A percentile compares a stretch with the other conserved stretches of the same genome.
These are phyloP conservation scores for Sarotherodon lohbergeri DNA, from an alignment of 2,113 vertebrate genomes.

Conservation along the genomic window DNA sequence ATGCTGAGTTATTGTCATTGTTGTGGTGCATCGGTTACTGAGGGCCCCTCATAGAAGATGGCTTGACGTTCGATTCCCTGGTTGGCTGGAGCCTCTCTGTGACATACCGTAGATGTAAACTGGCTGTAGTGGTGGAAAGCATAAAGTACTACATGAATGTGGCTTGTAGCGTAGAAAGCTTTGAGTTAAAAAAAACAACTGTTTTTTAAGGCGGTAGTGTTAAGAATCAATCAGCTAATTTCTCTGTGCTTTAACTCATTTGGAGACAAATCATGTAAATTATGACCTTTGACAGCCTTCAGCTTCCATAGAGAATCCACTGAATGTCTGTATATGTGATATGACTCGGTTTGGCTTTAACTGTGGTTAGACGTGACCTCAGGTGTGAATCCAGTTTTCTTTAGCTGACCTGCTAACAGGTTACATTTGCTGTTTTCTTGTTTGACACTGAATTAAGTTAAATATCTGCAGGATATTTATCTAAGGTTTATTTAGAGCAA, in stretches of 20 bases:
- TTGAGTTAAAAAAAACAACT: neutral
- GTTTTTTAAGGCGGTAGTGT: fast-evolving
- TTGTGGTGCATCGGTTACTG: neutral
- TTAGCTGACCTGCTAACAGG: neutral
- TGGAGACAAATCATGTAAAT: neutral
- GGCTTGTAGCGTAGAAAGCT: neutral
- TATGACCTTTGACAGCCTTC: neutral
- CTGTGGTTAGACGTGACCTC: neutral
- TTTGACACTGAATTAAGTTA: neutral
- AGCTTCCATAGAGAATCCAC: neutral
- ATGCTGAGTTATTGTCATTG: neutral
- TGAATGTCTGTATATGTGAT: neutral
- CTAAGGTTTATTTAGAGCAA: neutral
- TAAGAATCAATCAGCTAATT: neutral
- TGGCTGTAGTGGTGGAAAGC: neutral
- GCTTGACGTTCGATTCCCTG: neutral
- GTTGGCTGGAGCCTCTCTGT: neutral
- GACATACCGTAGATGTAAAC: neutral
- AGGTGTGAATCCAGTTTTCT: neutral
- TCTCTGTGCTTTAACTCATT: neutral
- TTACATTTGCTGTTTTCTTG: neutral
- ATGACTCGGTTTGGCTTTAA: neutral
- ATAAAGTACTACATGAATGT: neutral
- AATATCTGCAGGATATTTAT: neutral
- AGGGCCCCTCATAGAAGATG: neutral